A percentile compares a stretch with the other conserved stretches of the same genome.
Evolutionary conservation across 2,888 invertebrate species (phyloP).

Genomic region (Timema cristinae): DNA sequence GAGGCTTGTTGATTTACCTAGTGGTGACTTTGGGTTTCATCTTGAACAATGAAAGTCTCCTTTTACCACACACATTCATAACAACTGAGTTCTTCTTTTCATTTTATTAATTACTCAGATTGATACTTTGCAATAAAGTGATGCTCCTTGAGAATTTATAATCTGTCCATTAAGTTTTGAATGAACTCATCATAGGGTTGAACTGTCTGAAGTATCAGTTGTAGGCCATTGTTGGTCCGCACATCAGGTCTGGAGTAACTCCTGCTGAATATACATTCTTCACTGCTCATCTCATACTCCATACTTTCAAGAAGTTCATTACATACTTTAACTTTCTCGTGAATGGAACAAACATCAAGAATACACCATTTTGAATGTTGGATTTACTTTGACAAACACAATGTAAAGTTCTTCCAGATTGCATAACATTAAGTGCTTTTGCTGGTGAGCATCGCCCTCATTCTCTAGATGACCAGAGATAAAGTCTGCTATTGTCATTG

Average conservation of each 20-base stretch:
- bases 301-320: conserved; percentile 15
- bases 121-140: background rate
- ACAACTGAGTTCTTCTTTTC: background rate
- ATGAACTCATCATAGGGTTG: background rate
- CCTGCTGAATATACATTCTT: conserved; percentile 16
- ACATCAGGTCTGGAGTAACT: background rate
- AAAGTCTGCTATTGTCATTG: conserved; percentile 28
- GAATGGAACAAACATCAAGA: conserved; percentile 34
- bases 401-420: conserved; percentile 26
- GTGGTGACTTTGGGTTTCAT: background rate
- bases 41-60: background rate
- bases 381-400: conserved; percentile 24
- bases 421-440: conserved; percentile 16
- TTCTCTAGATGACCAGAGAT: conserved; percentile 20
- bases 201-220: background rate
- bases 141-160: background rate
- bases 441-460: conserved; percentile 5
- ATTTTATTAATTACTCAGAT: background rate
- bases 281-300: conserved; percentile 18
- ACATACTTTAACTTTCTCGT: conserved; percentile 33
- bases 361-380: conserved; percentile 29
- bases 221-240: background rate
- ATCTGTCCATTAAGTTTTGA: background rate
- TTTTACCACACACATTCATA: background rate
- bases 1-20: background rate